Base-by-base conservation (phyloP, 2,888 invertebrate species). In the Orthosia incerta region DNA sequence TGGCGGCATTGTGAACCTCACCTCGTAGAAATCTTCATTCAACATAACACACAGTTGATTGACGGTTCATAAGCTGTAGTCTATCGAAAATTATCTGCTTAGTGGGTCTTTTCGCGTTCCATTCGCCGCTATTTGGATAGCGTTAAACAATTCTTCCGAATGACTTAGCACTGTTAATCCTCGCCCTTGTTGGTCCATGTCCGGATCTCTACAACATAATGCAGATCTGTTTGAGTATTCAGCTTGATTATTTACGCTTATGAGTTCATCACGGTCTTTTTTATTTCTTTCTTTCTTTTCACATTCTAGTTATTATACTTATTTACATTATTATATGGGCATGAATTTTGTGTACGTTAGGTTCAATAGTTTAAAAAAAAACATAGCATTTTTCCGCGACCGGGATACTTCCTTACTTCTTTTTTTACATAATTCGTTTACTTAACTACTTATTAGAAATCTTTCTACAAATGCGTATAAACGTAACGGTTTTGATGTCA, bases 141-240 rank as follows among this genome's bases (percentile, higher is more conserved):
- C 93, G 96, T 94, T 95, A 96, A 95, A 95, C 94, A 95, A 95
- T 95, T 94, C 93, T 96, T 96, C 95, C 95, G 93, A 94, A 84
- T 91, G 96, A 95, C 93, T 95, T 89, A 89, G 83, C 93, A 88
- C 86, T 86, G 88, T 91, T 93, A 94, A 94, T 93, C 92, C 91
- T 83, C 89, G 86, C 93, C 92, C 93, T 93, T 93, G 92, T 93
- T 90, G 91, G 86, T 88, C 89, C 88, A 91, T 89, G 91, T 90
- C 89, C 91, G 90, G 91, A 88, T 90, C 88, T 89, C 89, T 86
- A 88, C 87, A 89, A 83, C 88, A 89, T 89, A 88, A 90, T 91
- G 87, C 88, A 88, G 87, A 89, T 89, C 88, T 94, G 92, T 95
- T 94, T 94, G 94, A 91, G 91, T 92, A 94, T 94, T 94, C 94